Conservation (phyloP, 2,113 vertebrate species). For the Silurus glanis region DNA sequence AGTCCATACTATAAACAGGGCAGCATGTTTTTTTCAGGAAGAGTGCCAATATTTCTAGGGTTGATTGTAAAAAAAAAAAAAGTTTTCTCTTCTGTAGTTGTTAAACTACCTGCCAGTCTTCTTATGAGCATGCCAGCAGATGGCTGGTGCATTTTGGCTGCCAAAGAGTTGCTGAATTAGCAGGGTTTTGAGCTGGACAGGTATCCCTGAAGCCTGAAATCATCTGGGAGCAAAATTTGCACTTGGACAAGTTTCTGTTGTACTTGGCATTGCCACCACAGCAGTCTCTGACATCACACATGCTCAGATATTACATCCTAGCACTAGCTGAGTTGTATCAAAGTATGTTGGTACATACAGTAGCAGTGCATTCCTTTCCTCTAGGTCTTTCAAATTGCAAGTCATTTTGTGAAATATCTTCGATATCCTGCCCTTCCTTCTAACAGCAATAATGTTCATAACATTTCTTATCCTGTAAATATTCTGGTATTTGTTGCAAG, state of each 20-base stretch:
- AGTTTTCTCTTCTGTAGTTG: neutral
- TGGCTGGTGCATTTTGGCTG: slow-evolving; percentile 13
- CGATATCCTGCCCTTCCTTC: neutral
- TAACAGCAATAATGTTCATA: neutral
- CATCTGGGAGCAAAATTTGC: slow-evolving; percentile 29
- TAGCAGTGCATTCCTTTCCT: neutral
- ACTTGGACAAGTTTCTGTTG: slow-evolving; percentile 19
- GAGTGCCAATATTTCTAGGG: neutral
- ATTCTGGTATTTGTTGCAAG: neutral
- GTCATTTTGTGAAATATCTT: neutral
- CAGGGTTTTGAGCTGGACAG: slow-evolving; percentile 11
- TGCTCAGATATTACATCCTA: slow-evolving; percentile 1
- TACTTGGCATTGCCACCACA: slow-evolving; percentile 20
- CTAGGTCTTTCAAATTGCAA: neutral
- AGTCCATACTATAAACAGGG: neutral
- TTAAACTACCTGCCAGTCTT: slow-evolving; percentile 2
- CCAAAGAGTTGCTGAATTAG: slow-evolving; percentile 32
- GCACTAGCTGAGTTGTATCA: neutral
- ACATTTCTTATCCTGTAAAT: neutral
- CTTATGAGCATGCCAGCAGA: neutral
- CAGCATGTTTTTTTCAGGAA: neutral
- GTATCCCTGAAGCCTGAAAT: slow-evolving; percentile 15
- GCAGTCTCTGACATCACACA: slow-evolving; percentile 18
- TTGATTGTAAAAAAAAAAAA: neutral
- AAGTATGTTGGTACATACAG: neutral